Conservation (phyloP, 2,888 invertebrate genomes). For the Microdon myrmicae region DNA sequence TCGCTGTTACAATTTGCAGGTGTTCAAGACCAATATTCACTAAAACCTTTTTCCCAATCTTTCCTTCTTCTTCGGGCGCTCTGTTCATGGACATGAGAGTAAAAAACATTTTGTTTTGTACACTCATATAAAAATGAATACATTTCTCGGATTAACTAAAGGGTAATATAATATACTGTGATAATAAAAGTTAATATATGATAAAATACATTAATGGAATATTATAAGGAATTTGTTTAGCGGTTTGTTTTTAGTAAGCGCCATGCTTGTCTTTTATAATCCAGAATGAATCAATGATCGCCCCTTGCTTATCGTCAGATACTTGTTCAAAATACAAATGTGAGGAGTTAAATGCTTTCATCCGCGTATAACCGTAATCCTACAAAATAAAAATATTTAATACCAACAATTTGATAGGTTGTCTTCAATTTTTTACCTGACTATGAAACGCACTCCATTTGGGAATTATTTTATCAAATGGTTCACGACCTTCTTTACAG, state of each 20-base stretch:
- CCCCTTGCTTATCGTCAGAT: conserved; percentile 77
- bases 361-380: conserved; percentile 92
- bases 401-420: not conserved
- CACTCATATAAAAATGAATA: no score
- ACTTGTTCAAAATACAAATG: conserved; percentile 92
- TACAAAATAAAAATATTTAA: conserved; percentile 31
- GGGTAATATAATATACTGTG: no score
- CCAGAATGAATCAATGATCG: conserved; percentile 77
- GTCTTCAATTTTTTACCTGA: conserved; percentile 55
- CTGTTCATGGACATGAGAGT: no score
- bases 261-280: conserved; percentile 71
- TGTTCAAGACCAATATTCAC: no score
- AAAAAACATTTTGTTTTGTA: no score
- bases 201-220: no score
- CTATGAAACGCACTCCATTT: conserved; percentile 88
- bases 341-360: conserved; percentile 81
- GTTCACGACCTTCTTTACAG: conserved; percentile 85
- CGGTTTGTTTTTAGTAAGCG: conserved; percentile 45
- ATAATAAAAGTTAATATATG: no score
- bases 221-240: not conserved
- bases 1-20: no score
- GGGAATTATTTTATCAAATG: conserved; percentile 71
- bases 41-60: no score
- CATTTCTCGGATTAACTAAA: no score
- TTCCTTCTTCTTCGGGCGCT: no score